Evolutionary conservation across 2,797 vertebrate species (phyloP).

Genomic region (Cossypha niveicapilla): DNA sequence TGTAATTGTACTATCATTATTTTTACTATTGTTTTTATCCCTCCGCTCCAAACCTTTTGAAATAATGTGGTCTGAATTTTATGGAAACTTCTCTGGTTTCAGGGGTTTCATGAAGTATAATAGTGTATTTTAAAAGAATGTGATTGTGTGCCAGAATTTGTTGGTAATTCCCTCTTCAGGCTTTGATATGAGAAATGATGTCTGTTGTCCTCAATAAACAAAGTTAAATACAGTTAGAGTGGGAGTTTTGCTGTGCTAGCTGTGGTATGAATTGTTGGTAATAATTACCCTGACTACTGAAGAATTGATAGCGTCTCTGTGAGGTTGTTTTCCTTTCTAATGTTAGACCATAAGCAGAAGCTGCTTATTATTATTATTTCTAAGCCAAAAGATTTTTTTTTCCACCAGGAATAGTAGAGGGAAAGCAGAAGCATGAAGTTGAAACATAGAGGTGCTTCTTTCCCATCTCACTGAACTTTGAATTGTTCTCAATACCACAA

Average conservation of each 20-base stretch:
- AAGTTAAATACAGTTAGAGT: constrained; percentile 23
- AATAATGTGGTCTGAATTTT: constrained; percentile 21
- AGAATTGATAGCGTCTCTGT: neutral
- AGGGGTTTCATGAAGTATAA: neutral
- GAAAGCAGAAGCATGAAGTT: neutral
- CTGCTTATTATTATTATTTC: neutral
- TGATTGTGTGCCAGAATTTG: neutral
- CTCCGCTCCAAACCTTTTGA: neutral
- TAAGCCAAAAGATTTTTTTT: neutral
- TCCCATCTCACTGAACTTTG: neutral
- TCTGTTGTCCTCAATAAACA: constrained; percentile 29
- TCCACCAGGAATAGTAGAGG: neutral
- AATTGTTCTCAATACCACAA: neutral
- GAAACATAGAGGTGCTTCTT: neutral
- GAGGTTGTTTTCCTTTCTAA: neutral
- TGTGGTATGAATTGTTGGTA: constrained; percentile 32
- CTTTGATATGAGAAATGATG: constrained; percentile 23
- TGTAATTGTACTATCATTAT: neutral
- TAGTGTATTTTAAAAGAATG: neutral
- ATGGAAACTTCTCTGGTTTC: constrained; percentile 7
- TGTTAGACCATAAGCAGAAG: neutral
- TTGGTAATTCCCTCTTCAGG: neutral
- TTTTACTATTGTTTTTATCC: neutral
- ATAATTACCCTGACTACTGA: constrained; percentile 22
- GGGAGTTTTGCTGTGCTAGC: constrained; percentile 29